A percentile compares a stretch with the other conserved stretches of the same genome.
Conservation (phyloP, 2,797 vertebrate species). For the Anguilla anguilla region DNA sequence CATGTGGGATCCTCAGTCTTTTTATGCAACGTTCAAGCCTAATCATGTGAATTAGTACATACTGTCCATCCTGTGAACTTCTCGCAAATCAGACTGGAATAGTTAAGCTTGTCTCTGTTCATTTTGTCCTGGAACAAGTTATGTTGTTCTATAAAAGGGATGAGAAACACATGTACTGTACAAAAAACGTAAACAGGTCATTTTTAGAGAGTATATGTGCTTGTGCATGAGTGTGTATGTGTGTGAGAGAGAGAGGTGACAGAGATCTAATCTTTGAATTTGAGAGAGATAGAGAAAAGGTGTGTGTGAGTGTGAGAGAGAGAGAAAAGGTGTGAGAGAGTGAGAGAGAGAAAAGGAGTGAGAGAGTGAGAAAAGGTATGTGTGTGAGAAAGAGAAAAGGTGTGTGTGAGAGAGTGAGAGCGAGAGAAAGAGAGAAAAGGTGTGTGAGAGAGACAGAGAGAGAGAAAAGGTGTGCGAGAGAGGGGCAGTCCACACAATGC, state of each 20-base stretch:
- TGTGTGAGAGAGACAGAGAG: background rate
- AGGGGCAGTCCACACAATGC: background rate
- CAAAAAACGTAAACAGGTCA: background rate
- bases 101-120: background rate
- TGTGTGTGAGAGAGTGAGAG: background rate
- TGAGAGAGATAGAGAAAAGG: background rate
- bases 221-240: background rate
- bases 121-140: background rate
- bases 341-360: background rate
- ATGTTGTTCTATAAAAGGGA: background rate
- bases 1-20: background rate
- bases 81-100: background rate
- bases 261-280: background rate
- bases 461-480: background rate
- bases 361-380: no score
- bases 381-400: no score
- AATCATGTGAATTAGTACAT: background rate
- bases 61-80: background rate
- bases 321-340: background rate
- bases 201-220: background rate
- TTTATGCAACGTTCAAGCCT: background rate
- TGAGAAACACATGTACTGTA: background rate
- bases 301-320: background rate
- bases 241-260: background rate
- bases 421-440: background rate